These are phyloP conservation scores for Mesaphorura yosii DNA, from an alignment of 1,140 invertebrate genomes.

Conservation along the genomic window DNA sequence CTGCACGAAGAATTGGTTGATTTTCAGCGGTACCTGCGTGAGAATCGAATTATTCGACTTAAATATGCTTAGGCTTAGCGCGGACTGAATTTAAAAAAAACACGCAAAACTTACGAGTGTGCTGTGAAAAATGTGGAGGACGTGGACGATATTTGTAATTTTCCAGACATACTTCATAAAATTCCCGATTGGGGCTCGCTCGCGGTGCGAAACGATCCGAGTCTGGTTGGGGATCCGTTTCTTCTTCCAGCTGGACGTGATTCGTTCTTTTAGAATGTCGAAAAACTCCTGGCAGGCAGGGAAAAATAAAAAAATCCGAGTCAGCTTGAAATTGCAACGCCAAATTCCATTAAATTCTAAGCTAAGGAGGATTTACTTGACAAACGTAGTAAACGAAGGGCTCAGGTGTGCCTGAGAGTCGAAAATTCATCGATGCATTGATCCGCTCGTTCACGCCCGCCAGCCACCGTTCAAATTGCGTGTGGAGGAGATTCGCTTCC, in stretches of 20 bases:
- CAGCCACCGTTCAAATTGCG: slow-evolving; percentile 54
- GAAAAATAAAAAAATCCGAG: background rate
- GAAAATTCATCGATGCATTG: slow-evolving; percentile 66
- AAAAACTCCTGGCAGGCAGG: slow-evolving; percentile 48
- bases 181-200: slow-evolving; percentile 52
- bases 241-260: slow-evolving; percentile 49
- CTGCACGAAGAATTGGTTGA: slow-evolving; percentile 54
- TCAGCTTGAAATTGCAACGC: background rate
- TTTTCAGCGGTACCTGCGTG: slow-evolving; percentile 52
- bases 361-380: slow-evolving; percentile 36
- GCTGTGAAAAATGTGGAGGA: slow-evolving; percentile 65
- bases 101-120: slow-evolving; percentile 41
- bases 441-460: slow-evolving; percentile 62
- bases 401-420: slow-evolving; percentile 57
- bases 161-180: slow-evolving; percentile 64
- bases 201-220: slow-evolving; percentile 45
- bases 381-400: slow-evolving; percentile 60
- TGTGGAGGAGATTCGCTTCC: background rate
- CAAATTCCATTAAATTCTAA: background rate
- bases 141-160: slow-evolving; percentile 58
- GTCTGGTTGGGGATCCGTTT: slow-evolving; percentile 54
- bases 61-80: background rate
- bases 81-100: background rate
- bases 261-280: slow-evolving; percentile 55
- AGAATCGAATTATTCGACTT: slow-evolving; percentile 21